These are phyloP conservation scores for Drosophila basisetae DNA, from an alignment of 2,888 invertebrate species.

Conservation along the genomic window DNA sequence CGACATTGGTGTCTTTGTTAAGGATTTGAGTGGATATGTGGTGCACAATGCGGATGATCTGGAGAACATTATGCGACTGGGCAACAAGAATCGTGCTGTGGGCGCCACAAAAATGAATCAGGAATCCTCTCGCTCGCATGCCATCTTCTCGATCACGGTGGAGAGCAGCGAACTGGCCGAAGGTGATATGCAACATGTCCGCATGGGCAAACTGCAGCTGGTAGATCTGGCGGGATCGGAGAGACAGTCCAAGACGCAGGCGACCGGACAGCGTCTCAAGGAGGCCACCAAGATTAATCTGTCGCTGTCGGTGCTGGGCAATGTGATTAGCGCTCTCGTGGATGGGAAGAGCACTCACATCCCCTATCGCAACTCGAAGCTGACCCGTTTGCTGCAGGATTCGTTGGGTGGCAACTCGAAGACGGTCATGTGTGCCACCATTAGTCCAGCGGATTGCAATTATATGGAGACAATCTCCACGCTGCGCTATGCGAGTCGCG, in stretches of 20 bases:
- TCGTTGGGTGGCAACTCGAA: slow-evolving; percentile 98
- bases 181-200: slow-evolving; percentile 94
- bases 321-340: slow-evolving; percentile 98
- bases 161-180: slow-evolving; percentile 95
- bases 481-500: slow-evolving; percentile 97
- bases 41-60: slow-evolving; percentile 98
- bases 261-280: slow-evolving; percentile 95
- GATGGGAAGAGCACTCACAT: slow-evolving; percentile 99
- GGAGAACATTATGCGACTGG: slow-evolving; percentile 97
- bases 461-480: slow-evolving; percentile 99
- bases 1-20: slow-evolving; percentile 98
- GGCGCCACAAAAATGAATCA: slow-evolving; percentile 99
- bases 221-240: slow-evolving; percentile 99
- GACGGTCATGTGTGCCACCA: slow-evolving; percentile 98
- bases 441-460: slow-evolving; percentile 98
- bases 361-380: slow-evolving; percentile 98
- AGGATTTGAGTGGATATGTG: slow-evolving; percentile 98
- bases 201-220: slow-evolving; percentile 98
- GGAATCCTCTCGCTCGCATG: slow-evolving; percentile 98
- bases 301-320: slow-evolving; percentile 97
- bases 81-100: slow-evolving; percentile 96
- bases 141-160: slow-evolving; percentile 98
- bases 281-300: slow-evolving; percentile 99
- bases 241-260: slow-evolving; percentile 98
- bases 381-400: slow-evolving; percentile 97